Conservation (phyloP, 2,888 invertebrate genomes). For the Eupithecia insigniata region DNA sequence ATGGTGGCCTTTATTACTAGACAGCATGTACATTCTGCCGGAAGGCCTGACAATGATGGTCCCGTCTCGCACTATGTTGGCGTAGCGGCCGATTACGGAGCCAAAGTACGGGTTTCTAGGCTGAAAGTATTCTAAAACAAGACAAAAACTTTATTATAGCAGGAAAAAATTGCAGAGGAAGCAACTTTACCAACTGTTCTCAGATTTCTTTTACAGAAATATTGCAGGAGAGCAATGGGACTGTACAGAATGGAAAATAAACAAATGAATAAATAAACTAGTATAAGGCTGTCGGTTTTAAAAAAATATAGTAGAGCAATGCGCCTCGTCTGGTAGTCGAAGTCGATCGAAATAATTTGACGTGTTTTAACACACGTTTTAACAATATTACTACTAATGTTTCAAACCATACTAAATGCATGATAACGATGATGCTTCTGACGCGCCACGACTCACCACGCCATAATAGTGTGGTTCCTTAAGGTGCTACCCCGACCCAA, state of each 20-base stretch:
- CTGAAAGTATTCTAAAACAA: slow-evolving; percentile 86
- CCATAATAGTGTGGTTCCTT: too few relatives aligned
- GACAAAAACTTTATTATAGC: background rate
- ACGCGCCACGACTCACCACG: background rate
- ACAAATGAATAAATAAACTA: too few relatives aligned
- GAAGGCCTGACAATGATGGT: slow-evolving; percentile 86
- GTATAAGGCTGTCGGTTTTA: background rate
- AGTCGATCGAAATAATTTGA: too few relatives aligned
- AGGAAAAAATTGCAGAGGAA: too few relatives aligned
- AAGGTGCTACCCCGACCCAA: too few relatives aligned
- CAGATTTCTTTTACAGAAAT: too few relatives aligned
- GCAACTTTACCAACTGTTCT: too few relatives aligned
- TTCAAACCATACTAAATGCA: background rate
- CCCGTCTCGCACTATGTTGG: slow-evolving; percentile 91
- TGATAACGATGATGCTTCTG: background rate
- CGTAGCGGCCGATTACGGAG: slow-evolving; percentile 93
- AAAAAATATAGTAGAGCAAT: background rate
- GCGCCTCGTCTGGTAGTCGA: background rate
- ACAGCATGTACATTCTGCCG: slow-evolving; percentile 87
- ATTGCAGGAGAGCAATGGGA: too few relatives aligned
- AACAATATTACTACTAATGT: too few relatives aligned
- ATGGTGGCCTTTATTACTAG: slow-evolving; percentile 87
- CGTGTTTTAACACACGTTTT: too few relatives aligned
- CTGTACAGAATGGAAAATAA: too few relatives aligned
- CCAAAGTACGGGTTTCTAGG: slow-evolving; percentile 93